phyloP scores from a whole-genome alignment of 1,140 invertebrate genomes.

The Idris sp. region DNA sequence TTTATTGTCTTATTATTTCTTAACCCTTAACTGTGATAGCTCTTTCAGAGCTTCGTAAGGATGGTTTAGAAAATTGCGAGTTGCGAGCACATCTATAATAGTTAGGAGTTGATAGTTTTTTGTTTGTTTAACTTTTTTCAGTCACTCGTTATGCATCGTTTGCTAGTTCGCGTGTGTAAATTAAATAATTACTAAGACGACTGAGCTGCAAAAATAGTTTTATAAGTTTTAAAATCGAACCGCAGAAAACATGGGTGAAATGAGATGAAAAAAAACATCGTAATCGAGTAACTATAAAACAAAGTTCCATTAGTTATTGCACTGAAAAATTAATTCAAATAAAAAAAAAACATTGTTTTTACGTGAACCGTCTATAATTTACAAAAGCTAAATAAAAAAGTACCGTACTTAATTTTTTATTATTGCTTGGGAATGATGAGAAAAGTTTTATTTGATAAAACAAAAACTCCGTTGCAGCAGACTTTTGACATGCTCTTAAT shows the following conservation, averaged over 20 bases:
- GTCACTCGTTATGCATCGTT: conserved; percentile 2
- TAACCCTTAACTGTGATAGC: conserved; percentile 1
- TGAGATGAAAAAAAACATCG: no score
- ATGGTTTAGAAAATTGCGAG: no score
- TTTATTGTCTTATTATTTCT: conserved; percentile 8
- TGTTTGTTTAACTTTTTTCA: no score
- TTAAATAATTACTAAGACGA: conserved; percentile 22
- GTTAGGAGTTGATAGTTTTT: conserved; percentile 10
- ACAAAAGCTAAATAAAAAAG: no score
- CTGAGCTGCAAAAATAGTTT: conserved; percentile 4
- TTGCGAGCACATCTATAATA: conserved; percentile 2
- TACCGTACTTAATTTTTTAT: no score
- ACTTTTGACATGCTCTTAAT: no score
- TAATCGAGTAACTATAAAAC: background rate
- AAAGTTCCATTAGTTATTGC: conserved; percentile 10
- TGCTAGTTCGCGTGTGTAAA: conserved; percentile 9
- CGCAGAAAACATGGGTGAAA: background rate
- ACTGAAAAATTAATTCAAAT: conserved; percentile 1
- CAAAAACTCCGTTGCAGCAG: no score
- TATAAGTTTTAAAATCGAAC: background rate
- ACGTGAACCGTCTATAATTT: no score
- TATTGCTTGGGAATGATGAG: no score
- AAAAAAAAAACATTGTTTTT: conserved; percentile 4
- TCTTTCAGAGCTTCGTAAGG: background rate
- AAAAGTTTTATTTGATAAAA: no score